Percentiles rank a stretch among this genome's conserved stretches.
phyloP scores from a whole-genome alignment of 92 coral and sea anemone species.

The Porites cylindrica region DNA sequence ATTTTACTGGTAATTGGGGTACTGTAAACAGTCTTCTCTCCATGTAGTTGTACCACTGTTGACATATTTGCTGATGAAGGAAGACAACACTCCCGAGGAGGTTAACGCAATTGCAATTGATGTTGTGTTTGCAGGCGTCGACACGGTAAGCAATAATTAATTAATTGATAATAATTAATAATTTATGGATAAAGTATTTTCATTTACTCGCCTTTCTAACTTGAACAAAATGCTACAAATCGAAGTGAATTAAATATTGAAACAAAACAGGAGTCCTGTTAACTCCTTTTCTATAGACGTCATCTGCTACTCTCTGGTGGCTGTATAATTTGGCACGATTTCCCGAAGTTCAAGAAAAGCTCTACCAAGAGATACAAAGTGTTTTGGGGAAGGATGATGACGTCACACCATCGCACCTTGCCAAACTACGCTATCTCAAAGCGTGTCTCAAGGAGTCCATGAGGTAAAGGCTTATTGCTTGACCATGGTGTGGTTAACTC shows the following conservation, averaged over 20 bases:
- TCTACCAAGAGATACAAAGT: slow-evolving; percentile 34
- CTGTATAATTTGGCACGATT: slow-evolving; percentile 46
- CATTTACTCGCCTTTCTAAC: no score
- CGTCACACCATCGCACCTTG: slow-evolving; percentile 6
- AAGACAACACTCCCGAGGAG: slow-evolving; percentile 68
- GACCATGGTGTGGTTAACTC: no score
- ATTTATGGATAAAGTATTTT: no score
- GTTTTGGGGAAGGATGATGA: slow-evolving; percentile 36
- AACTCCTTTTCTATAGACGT: slow-evolving; percentile 15
- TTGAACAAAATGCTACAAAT: no score
- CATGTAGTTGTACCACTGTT: slow-evolving; percentile 49
- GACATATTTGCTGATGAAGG: slow-evolving; percentile 65
- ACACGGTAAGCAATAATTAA: slow-evolving; percentile 57
- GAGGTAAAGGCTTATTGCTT: slow-evolving; percentile 17
- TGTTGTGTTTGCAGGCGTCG: slow-evolving; percentile 74
- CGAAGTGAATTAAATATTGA: no score
- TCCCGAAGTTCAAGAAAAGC: slow-evolving; percentile 51
- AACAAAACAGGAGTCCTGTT: not conserved
- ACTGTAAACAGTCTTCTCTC: not conserved
- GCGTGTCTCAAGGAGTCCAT: slow-evolving; percentile 63
- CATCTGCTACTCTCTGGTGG: slow-evolving; percentile 48
- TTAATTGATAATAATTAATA: no score
- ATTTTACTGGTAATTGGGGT: no score
- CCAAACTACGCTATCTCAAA: slow-evolving; percentile 48
- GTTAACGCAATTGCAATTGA: slow-evolving; percentile 60